Evolutionary conservation across 1,140 invertebrate genomes (phyloP), one percentile per base, ranked within the genome.

Genomic region (Battus philenor): DNA sequence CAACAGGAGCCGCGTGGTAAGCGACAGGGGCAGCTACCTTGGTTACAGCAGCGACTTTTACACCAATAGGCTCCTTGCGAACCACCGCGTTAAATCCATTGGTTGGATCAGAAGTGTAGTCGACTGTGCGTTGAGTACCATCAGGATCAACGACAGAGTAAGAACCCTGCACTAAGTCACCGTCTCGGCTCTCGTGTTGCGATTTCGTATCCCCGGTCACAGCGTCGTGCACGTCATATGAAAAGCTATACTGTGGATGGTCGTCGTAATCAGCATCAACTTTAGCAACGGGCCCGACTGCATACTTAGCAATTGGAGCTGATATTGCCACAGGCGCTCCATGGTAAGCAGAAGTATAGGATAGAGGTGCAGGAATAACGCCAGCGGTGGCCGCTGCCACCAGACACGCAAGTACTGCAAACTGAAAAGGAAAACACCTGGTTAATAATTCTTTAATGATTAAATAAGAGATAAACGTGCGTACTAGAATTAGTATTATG

Each of bases 121-220:
- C 89, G 1, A 91, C 90, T 17, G 88, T 91, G 47, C 90, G 87
- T 57, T 89, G 89, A 51, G 86, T 88, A 43, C 91, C 91, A 61
- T 92, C 90, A 2, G 90, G 88, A 69, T 91, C 90, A n/a, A 90
- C 83, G 1, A 91, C 67, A 7, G 88, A 89, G 68, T 91, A 91
- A 26, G 87, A 86, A 41, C 90, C 90, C 57, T 90, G 86, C 4
- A 90, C 88, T 1, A 87, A 59, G 44, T 89, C 88, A 5, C 89
- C 89, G 47, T 89, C 78, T 18, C 89, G 80, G n/a, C 71, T 88
- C 66, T 92, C 91, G 24, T 90, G 84, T 54, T 91, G 89, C 49
- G 82, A 84, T 67, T 92, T 91, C 1, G 87, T 72, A 64, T 92
- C 90, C 1, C 91, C 90, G 6, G 88, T 92, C 44, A 88, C 68